These are phyloP conservation scores for Tichodroma muraria DNA, from an alignment of 2,113 vertebrate genomes.

Conservation along the genomic window DNA sequence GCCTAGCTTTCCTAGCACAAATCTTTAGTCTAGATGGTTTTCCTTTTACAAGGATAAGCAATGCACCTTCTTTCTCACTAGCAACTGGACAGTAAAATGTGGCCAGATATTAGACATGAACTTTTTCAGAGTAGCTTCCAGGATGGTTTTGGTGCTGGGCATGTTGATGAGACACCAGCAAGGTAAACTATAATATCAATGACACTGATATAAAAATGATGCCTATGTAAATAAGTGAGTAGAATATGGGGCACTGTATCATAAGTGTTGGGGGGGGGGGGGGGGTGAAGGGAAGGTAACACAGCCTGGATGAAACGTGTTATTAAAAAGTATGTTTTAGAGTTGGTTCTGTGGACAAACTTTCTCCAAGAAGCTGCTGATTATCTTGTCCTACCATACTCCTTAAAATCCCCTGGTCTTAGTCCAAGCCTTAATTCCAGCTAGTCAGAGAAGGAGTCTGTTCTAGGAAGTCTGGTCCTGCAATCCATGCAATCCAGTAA, in stretches of 20 bases:
- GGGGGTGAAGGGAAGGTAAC: background rate
- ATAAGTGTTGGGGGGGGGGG: background rate
- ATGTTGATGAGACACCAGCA: background rate
- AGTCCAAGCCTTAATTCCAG: background rate
- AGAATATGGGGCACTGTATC: background rate
- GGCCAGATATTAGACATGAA: background rate
- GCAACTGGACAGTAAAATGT: background rate
- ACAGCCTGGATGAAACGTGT: background rate
- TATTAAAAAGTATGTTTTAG: background rate
- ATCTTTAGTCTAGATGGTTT: background rate
- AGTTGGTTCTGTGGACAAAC: background rate
- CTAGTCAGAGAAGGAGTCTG: background rate
- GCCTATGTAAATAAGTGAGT: background rate
- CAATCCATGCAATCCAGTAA: background rate
- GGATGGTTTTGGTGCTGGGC: background rate
- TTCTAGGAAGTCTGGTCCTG: background rate
- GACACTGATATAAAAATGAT: background rate
- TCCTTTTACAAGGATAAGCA: background rate
- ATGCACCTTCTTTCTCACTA: background rate
- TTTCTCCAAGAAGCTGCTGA: background rate
- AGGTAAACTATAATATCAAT: background rate
- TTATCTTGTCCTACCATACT: background rate
- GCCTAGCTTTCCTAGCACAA: background rate
- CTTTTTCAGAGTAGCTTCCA: background rate
- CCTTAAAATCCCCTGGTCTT: background rate